These are phyloP conservation scores for Melanchra persicariae DNA, from an alignment of 2,888 invertebrate genomes.

Conservation along the genomic window DNA sequence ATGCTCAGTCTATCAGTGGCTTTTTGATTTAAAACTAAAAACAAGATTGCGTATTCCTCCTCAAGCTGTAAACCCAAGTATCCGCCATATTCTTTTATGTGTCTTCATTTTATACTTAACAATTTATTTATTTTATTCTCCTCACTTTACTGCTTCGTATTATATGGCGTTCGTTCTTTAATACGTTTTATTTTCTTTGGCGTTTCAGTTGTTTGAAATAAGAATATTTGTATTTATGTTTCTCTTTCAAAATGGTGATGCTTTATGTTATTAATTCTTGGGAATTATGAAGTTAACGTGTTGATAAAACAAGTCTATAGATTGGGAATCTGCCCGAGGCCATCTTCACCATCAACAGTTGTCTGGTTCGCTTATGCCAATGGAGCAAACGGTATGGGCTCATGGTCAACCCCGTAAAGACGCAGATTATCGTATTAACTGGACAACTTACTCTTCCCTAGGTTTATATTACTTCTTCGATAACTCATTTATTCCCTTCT, in stretches of 20 bases:
- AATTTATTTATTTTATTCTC: conserved; percentile 44
- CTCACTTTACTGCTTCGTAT: conserved; percentile 42
- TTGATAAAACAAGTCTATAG: background rate
- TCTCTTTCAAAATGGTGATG: conserved; percentile 10
- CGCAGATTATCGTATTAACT: too few species aligned
- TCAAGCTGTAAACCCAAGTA: conserved; percentile 17
- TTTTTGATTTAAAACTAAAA: background rate
- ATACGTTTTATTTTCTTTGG: conserved; percentile 39
- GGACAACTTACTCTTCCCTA: too few species aligned
- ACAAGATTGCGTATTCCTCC: conserved; percentile 21
- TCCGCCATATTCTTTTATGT: conserved; percentile 33
- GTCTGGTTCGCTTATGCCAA: too few species aligned
- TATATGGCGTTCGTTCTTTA: conserved; percentile 31
- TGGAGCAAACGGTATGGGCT: too few species aligned
- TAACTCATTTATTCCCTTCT: too few species aligned
- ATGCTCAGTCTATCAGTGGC: too few species aligned
- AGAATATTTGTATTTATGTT: conserved; percentile 28
- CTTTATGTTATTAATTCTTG: conserved; percentile 7
- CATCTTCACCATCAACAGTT: too few species aligned
- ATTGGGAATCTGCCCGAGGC: too few species aligned
- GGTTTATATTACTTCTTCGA: too few species aligned
- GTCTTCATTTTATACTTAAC: conserved; percentile 35
- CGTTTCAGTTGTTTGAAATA: conserved; percentile 30
- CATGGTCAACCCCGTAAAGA: too few species aligned
- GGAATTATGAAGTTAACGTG: background rate